Evolutionary conservation across 2,888 invertebrate species (phyloP).

Genomic region (Phaedon cochleariae): DNA sequence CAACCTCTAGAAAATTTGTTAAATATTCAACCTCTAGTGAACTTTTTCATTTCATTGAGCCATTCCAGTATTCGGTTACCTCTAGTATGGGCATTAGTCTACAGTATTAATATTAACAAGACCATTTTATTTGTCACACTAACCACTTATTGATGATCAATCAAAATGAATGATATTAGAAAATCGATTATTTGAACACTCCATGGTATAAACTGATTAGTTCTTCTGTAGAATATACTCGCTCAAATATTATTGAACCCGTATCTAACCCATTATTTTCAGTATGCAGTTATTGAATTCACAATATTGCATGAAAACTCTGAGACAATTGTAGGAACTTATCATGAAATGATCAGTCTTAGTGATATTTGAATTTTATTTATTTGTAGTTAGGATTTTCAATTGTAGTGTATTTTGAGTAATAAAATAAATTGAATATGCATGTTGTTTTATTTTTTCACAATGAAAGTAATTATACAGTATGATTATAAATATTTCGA

Average conservation of each 20-base stretch:
- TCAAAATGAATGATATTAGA: background rate
- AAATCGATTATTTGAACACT: background rate
- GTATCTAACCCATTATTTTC: constrained; percentile 8
- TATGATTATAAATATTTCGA: too few species aligned
- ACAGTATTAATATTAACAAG: background rate
- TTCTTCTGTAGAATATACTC: background rate
- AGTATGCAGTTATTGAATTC: constrained; percentile 44
- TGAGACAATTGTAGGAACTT: constrained; percentile 3
- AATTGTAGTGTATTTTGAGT: constrained; percentile 28
- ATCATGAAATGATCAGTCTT: constrained; percentile 10
- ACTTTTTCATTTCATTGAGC: background rate
- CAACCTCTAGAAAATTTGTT: too few species aligned
- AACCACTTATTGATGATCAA: background rate
- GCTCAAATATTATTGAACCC: background rate
- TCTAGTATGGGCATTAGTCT: too few species aligned
- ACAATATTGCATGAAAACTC: constrained; percentile 18
- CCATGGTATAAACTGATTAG: background rate
- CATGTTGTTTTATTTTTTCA: constrained; percentile 29
- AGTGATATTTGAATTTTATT: constrained; percentile 30
- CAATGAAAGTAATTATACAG: background rate
- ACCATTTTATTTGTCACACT: background rate
- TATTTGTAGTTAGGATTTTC: constrained; percentile 33
- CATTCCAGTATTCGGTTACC: background rate
- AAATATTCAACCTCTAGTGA: background rate
- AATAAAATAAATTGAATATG: constrained; percentile 22